phyloP scores from a whole-genome alignment of 2,113 vertebrate species.

The Gobius niger region DNA sequence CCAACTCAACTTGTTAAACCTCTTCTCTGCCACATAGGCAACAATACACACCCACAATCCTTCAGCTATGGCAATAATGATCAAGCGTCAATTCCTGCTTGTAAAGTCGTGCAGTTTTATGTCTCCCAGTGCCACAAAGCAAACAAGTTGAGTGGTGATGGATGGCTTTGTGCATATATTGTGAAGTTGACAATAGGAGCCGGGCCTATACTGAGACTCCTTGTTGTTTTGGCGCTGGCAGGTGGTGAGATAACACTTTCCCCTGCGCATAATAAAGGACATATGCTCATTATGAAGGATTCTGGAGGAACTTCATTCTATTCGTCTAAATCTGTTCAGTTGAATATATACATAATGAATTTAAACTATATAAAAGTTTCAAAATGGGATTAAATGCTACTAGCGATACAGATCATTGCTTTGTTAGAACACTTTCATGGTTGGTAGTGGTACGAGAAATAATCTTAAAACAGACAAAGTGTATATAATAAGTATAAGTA shows the following conservation, averaged over 20 bases:
- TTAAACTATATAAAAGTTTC: background rate
- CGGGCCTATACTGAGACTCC: background rate
- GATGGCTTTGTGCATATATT: background rate
- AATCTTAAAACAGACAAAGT: too few species aligned
- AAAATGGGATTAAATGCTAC: too few species aligned
- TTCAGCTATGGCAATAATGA: conserved; percentile 33
- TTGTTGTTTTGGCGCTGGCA: background rate
- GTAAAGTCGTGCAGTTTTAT: conserved; percentile 37
- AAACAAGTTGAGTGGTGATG: conserved; percentile 31
- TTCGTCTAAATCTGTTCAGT: background rate
- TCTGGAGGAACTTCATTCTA: background rate
- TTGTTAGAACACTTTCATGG: too few species aligned
- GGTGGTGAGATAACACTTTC: conserved; percentile 1
- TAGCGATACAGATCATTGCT: too few species aligned
- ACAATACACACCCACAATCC: conserved; percentile 20
- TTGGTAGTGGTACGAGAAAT: too few species aligned
- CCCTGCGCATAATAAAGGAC: background rate
- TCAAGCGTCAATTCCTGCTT: conserved; percentile 40
- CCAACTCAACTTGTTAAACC: conserved; percentile 56
- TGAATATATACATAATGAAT: background rate
- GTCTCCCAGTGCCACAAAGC: conserved; percentile 14
- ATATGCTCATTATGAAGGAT: conserved; percentile 3
- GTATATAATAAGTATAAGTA: too few species aligned
- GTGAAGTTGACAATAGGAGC: background rate
- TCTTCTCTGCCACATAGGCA: conserved; percentile 35